A percentile compares a stretch with the other conserved stretches of the same genome.
Evolutionary conservation across 2,797 vertebrate genomes (phyloP).

Genomic region (Muraenolepis orangiensis): DNA sequence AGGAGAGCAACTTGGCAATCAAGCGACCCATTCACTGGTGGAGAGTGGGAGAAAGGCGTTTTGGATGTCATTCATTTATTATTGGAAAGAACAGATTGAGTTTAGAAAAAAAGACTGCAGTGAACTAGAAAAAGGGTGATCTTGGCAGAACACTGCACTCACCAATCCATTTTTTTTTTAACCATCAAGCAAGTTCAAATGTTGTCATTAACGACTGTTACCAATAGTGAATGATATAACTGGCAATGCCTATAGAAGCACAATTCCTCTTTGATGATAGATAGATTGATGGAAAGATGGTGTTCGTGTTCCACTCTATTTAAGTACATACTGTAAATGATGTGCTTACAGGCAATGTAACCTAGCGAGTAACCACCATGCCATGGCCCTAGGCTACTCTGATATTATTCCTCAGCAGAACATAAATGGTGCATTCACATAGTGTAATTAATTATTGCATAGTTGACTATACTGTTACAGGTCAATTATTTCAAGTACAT

Average conservation of each 20-base stretch:
- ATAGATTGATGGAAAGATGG: not conserved
- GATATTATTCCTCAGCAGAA: not conserved
- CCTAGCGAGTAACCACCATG: not conserved
- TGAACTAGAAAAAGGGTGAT: not conserved
- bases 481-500: not conserved
- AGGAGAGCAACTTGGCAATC: not conserved
- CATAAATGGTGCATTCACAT: not conserved
- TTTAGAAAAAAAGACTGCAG: conserved; percentile 1
- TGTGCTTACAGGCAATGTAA: conserved; percentile 5
- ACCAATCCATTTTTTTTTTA: not conserved
- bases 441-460: not conserved
- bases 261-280: not conserved
- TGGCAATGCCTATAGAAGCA: not conserved
- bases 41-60: not conserved
- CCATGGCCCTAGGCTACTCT: not conserved
- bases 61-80: conserved; percentile 6
- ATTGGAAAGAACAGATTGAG: conserved; percentile 1
- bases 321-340: not conserved
- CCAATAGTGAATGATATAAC: not conserved
- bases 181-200: not conserved
- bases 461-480: not conserved
- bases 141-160: not conserved
- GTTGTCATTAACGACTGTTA: not conserved
- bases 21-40: not conserved
- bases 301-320: not conserved